Base-by-base conservation (phyloP, 2,113 vertebrate species). In the Saimiri boliviensis region DNA sequence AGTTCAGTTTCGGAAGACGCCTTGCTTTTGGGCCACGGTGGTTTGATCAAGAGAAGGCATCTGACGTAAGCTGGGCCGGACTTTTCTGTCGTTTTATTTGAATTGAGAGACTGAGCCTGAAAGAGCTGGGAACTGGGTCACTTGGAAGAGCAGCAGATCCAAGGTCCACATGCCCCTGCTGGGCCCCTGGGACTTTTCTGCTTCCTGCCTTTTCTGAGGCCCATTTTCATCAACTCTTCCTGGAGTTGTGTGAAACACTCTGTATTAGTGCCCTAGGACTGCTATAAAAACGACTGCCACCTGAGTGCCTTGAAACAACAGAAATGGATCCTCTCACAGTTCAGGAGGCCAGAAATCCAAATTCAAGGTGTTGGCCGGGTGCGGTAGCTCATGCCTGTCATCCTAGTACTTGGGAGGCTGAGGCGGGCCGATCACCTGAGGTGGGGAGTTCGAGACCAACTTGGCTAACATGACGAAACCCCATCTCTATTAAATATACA, bases 91-190 rank as follows among this genome's bases (percentile, higher is more conserved):
- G 1, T 40, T 89, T 89, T 42, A 17, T 76, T 63, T 89, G n/a
- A 63, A 45, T 7, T 23, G n/a, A 85, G 27, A 89, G 45, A 19
- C 6, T 45, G 25, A 76, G 77, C 56, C 1, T 1, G 73, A 79
- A 58, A 13, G 30, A 49, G 80, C 21, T 52, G 86, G n/a, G 30
- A 32, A 40, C 10, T 52, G 37, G 2, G 27, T 52, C 11, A 17
- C 10, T 5, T 27, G 54, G 47, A 66, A 25, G 12, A 54, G 42
- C 17, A 1, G 1, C 19, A 11, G 32, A 58, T 3, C 4, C 0
- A 71, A 58, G 45, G 45, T 19, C 42, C 42, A 37, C 30, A 20
- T 7, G 6, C 1, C 20, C 2, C 71, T 14, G 4, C 49, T 16
- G 14, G 13, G 27, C 49, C n/a, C 27, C 58, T n/a, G 16, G 19